Evolutionary conservation across 1,140 invertebrate species (phyloP).

Genomic region (Eurosta solidaginis): DNA sequence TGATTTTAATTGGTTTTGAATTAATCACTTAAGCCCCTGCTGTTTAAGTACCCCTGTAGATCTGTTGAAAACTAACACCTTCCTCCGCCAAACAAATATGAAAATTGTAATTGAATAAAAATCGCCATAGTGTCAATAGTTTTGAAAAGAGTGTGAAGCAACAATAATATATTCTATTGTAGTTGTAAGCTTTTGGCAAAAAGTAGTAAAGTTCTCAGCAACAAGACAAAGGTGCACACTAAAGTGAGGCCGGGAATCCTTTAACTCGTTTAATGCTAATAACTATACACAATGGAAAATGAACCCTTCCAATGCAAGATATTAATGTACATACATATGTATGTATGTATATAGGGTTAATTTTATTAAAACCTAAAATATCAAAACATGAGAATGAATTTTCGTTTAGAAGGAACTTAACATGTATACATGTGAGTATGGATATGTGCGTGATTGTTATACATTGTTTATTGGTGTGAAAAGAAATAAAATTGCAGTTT

Average conservation of each 20-base stretch:
- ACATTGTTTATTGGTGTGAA: constrained; percentile 19
- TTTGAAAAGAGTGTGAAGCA: neutral
- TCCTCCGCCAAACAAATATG: constrained; percentile 13
- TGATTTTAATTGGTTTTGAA: constrained; percentile 56
- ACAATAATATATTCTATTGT: constrained; percentile 2
- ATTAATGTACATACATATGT: too few relatives aligned
- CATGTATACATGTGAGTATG: neutral
- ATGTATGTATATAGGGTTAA: too few relatives aligned
- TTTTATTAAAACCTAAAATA: neutral
- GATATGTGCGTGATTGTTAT: neutral
- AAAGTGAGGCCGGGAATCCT: neutral
- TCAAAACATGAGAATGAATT: neutral
- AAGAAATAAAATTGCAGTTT: neutral
- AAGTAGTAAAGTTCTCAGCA: constrained; percentile 1
- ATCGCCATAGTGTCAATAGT: constrained; percentile 22
- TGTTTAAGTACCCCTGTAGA: constrained; percentile 33
- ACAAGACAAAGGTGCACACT: neutral
- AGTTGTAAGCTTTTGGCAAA: neutral
- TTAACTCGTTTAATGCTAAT: neutral
- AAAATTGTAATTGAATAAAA: neutral
- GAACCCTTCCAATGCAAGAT: neutral
- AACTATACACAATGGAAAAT: neutral
- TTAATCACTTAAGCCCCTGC: constrained; percentile 55
- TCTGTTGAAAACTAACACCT: neutral
- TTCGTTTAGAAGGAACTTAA: constrained; percentile 38